A percentile compares a stretch with the other conserved stretches of the same genome.
Evolutionary conservation across 2,797 vertebrate species (phyloP).

Genomic region (Adrianichthys oophorus): DNA sequence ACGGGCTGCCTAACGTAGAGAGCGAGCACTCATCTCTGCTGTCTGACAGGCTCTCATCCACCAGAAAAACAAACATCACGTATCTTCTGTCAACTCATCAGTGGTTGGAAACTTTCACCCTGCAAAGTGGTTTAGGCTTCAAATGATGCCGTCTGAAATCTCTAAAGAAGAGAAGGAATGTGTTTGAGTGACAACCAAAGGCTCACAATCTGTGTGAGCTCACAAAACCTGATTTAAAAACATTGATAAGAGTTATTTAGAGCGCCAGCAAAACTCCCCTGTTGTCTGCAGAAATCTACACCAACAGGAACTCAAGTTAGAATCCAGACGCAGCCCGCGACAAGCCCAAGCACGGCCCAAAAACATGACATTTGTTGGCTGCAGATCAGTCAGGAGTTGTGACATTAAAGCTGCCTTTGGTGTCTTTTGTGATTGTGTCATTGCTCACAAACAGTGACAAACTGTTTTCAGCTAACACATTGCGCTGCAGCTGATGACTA

Average conservation of each 20-base stretch:
- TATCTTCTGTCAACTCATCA: conserved; percentile 69
- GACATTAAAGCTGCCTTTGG: conserved; percentile 19
- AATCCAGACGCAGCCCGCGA: conserved; percentile 5
- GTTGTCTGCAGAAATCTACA: conserved; percentile 20
- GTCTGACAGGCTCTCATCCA: conserved; percentile 57
- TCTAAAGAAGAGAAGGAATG: conserved; percentile 36
- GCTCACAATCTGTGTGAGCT: conserved; percentile 24
- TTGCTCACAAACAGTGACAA: conserved; percentile 50
- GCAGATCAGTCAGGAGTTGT: conserved; percentile 7
- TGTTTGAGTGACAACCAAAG: conserved; percentile 40
- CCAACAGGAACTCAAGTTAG: conserved; percentile 35
- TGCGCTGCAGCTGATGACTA: conserved; percentile 63
- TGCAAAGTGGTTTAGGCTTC: conserved; percentile 57
- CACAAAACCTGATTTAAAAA: conserved; percentile 1
- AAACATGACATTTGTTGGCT: conserved; percentile 20
- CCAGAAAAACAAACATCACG: conserved; percentile 35
- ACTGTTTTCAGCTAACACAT: conserved; percentile 57
- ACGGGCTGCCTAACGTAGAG: conserved; percentile 7
- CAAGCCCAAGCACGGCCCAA: conserved; percentile 7
- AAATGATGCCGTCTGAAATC: not conserved
- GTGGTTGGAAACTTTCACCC: conserved; percentile 70
- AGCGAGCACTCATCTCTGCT: conserved; percentile 12
- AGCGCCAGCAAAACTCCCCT: conserved; percentile 4
- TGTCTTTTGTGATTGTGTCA: conserved; percentile 45
- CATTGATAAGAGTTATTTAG: not conserved